phyloP scores from a whole-genome alignment of 2,888 invertebrate genomes.

The Tupiocoris notatus region DNA sequence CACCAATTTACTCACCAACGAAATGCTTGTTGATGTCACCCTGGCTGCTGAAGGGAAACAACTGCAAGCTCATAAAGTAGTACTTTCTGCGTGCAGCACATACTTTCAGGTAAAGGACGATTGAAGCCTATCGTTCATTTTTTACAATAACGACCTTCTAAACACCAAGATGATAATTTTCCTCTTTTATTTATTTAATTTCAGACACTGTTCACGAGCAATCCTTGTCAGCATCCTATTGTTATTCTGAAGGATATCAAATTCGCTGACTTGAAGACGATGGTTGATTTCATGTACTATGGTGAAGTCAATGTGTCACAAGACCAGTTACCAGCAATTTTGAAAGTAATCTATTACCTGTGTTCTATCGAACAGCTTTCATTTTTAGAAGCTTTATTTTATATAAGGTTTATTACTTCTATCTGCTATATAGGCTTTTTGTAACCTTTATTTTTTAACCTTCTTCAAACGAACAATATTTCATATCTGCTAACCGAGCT shows the following conservation, averaged over 20 bases:
- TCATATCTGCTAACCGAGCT: too few relatives aligned
- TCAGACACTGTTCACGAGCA: slow-evolving; percentile 77
- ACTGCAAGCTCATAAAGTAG: slow-evolving; percentile 84
- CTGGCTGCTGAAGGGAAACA: slow-evolving; percentile 87
- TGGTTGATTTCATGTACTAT: slow-evolving; percentile 91
- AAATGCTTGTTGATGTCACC: slow-evolving; percentile 84
- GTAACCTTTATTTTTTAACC: background rate
- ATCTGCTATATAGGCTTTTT: background rate
- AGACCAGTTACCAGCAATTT: slow-evolving; percentile 71
- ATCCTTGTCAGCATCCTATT: slow-evolving; percentile 85
- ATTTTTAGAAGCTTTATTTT: too few relatives aligned
- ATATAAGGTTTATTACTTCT: too few relatives aligned
- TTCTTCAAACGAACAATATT: too few relatives aligned
- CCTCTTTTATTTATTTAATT: slow-evolving; percentile 50
- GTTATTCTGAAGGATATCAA: slow-evolving; percentile 87
- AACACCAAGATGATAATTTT: background rate
- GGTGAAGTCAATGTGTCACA: slow-evolving; percentile 90
- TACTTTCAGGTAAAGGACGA: slow-evolving; percentile 81
- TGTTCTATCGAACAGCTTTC: too few relatives aligned
- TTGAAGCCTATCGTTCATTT: background rate
- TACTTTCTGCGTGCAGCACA: slow-evolving; percentile 87
- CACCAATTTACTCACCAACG: slow-evolving; percentile 76
- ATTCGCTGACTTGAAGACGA: slow-evolving; percentile 78
- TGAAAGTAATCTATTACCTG: slow-evolving; percentile 56
- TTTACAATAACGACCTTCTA: background rate